Conservation (phyloP, 2,113 vertebrate species). For the Gymnarchus niloticus region DNA sequence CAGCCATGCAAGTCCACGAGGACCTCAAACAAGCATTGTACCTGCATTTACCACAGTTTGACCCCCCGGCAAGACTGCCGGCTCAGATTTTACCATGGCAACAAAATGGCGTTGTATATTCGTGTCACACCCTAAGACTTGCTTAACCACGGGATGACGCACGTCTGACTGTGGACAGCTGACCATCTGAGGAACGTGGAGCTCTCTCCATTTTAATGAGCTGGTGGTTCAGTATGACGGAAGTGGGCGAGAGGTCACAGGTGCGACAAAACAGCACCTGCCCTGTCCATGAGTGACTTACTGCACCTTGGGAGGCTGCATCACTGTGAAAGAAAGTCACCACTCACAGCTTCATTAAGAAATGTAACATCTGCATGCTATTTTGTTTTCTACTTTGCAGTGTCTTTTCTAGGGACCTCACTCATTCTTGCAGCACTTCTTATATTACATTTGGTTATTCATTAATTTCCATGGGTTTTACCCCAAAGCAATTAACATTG, state of each 20-base stretch:
- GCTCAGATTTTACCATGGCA: not conserved
- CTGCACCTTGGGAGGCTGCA: not conserved
- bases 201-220: not conserved
- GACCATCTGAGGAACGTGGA: too few relatives aligned
- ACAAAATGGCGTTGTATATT: not conserved
- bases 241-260: constrained; percentile 39
- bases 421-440: not conserved
- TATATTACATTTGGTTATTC: constrained; percentile 1
- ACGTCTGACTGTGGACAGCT: too few relatives aligned
- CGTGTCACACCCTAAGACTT: not conserved
- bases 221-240: not conserved
- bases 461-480: not conserved
- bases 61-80: not conserved
- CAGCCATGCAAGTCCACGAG: not conserved
- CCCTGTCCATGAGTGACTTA: not conserved
- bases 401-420: not conserved
- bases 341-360: not conserved
- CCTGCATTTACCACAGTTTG: not conserved
- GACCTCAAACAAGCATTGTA: not conserved
- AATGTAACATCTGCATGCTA: not conserved
- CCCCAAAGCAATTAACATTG: not conserved
- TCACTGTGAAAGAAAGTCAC: constrained; percentile 19
- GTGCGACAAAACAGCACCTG: constrained; percentile 56
- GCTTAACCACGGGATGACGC: too few relatives aligned
- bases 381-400: not conserved